Evolutionary conservation across 2,113 vertebrate genomes (phyloP).

Genomic region (Aramus guarauna): DNA sequence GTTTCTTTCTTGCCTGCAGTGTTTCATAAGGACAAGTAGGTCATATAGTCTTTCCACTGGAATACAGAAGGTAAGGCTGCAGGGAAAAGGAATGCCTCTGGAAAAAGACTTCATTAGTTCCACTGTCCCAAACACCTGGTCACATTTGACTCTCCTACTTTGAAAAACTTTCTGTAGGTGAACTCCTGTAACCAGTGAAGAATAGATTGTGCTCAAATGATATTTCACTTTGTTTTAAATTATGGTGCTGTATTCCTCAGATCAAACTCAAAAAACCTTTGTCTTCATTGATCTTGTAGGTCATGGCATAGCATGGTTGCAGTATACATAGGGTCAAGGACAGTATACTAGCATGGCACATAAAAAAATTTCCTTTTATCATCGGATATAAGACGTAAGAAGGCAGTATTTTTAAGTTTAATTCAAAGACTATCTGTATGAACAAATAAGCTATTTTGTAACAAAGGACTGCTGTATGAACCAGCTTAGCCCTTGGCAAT

Average conservation of each 20-base stretch:
- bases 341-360: neutral
- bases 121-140: neutral
- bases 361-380: neutral
- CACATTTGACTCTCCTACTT: neutral
- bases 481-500: neutral
- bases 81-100: neutral
- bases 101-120: neutral
- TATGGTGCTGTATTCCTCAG: neutral
- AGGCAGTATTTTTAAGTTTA: constrained; percentile 3
- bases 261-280: neutral
- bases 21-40: neutral
- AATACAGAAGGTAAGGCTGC: neutral
- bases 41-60: neutral
- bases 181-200: neutral
- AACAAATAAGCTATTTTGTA: constrained; percentile 27
- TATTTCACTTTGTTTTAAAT: constrained; percentile 27
- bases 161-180: neutral
- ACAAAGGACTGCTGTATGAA: neutral
- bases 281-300: constrained; percentile 31
- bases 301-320: neutral
- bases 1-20: neutral
- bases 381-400: neutral
- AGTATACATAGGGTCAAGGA: neutral
- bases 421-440: constrained; percentile 24
- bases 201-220: neutral